Base-by-base conservation (phyloP, 2,888 invertebrate genomes). In the Hydrotaea diabolus region DNA sequence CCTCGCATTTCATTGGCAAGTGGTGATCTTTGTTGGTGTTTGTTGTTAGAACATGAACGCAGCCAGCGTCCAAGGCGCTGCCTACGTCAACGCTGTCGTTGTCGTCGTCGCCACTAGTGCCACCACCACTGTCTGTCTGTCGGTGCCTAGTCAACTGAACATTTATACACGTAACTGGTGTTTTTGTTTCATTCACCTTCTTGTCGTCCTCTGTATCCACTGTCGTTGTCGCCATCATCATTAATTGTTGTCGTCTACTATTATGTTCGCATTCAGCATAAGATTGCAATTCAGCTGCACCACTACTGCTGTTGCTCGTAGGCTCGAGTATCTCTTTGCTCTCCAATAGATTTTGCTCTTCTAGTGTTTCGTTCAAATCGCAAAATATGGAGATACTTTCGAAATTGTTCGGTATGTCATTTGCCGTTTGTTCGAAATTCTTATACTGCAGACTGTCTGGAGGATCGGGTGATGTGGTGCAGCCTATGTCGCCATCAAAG, bases 341-440 rank as follows among this genome's bases (percentile, higher is more conserved):
- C 76, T 85, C 81, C 62, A 85, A 79, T 59, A 85, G 31, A 76
- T 85, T 49, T 79, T 85, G 84, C 73, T 85, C 84, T 53, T 85
- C 84, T 53, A 85, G 59, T n/a, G 81, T 85, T 77, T 79, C 84
- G 11, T 85, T 85, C 77, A 85, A 85, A 82, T 85, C 81, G 64
- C 78, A 85, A 79, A 76, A 81, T 11, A 85, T 55, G 8, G 69
- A 46, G n/a, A 79, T n/a, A 77, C 73, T 66, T 78, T 76, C 72
- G 46, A 79, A 85, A 77, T 53, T 81, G 53, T 53, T 66, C 3
- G 23, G 62, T 43, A 13, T 36, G 13, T 4, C 23, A 57, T 57
- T 59, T 11, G 26, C 26, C 59, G 26, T 19, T 0, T 15, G 23
- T 15, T 31, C 31, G 31, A 31, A 31, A 7, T 31, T 31, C 3